These are phyloP conservation scores for Chrysemys picta DNA, from an alignment of 2,113 vertebrate species.

Conservation along the genomic window DNA sequence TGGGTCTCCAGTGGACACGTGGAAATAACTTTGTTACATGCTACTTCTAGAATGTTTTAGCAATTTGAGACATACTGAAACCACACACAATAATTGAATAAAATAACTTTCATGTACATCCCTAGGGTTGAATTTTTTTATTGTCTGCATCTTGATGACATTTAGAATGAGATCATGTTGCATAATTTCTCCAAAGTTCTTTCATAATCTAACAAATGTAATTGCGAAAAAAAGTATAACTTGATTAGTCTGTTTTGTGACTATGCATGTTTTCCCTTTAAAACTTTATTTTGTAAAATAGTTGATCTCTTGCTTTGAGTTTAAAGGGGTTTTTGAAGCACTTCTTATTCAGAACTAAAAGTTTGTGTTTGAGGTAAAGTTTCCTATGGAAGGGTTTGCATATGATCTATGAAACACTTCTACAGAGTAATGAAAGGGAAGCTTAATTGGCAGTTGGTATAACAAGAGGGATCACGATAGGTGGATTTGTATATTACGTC, in stretches of 20 bases:
- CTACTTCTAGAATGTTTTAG: neutral
- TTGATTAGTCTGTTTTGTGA: conserved; percentile 39
- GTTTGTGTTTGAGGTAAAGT: neutral
- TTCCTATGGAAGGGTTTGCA: neutral
- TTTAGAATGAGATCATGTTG: neutral
- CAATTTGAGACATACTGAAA: conserved; percentile 33
- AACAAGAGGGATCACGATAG: neutral
- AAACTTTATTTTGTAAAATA: conserved; percentile 43
- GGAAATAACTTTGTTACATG: conserved; percentile 35
- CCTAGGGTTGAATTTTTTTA: neutral
- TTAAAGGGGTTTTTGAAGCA: conserved; percentile 32
- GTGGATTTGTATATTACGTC: neutral
- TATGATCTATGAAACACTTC: neutral
- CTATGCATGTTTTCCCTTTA: neutral
- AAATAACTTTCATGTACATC: neutral
- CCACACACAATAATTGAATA: neutral
- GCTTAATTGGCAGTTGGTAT: neutral
- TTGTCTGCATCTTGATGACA: neutral
- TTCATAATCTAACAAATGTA: neutral
- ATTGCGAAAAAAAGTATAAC: conserved; percentile 17
- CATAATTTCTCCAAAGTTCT: neutral
- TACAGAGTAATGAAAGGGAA: neutral
- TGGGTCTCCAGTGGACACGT: conserved; percentile 54
- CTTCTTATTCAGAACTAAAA: neutral
- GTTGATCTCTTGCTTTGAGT: neutral